Percentiles rank a stretch among this genome's conserved stretches.
phyloP scores from a whole-genome alignment of 1,140 invertebrate genomes.

The Drosophila mayri region DNA sequence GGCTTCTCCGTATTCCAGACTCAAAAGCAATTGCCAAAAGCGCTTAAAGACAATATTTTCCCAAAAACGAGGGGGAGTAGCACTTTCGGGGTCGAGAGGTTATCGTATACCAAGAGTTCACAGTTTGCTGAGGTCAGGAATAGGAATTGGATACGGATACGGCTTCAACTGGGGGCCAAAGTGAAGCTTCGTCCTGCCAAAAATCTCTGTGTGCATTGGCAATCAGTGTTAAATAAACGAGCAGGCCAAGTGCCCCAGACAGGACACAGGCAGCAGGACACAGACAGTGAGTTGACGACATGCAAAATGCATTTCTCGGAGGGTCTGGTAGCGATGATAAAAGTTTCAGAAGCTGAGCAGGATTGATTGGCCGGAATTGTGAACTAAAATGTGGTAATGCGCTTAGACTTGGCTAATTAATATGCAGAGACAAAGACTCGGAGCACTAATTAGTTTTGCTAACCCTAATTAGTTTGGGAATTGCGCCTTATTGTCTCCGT shows the following conservation, averaged over 20 bases:
- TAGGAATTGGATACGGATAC: conserved; percentile 12
- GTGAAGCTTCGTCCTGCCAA: conserved; percentile 42
- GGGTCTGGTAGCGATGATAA: conserved; percentile 43
- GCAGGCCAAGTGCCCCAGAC: conserved; percentile 38
- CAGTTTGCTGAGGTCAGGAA: conserved; percentile 62
- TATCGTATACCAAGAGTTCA: conserved; percentile 58
- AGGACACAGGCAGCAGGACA: not conserved
- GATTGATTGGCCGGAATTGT: conserved; percentile 59
- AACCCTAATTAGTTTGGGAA: conserved; percentile 54
- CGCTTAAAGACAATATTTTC: conserved; percentile 58
- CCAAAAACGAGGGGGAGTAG: conserved; percentile 1
- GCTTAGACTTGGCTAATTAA: conserved; percentile 39
- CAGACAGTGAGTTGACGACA: conserved; percentile 43
- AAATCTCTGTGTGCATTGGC: conserved; percentile 78
- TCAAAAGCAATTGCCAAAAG: conserved; percentile 44
- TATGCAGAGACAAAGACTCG: conserved; percentile 23
- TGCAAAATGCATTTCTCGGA: conserved; percentile 54
- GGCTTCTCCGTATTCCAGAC: conserved; percentile 14
- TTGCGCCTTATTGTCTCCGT: conserved; percentile 14
- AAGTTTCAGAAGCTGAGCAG: conserved; percentile 54
- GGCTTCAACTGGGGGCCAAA: conserved; percentile 4
- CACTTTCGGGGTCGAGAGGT: conserved; percentile 28
- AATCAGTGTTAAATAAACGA: conserved; percentile 83
- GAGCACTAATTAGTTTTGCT: conserved; percentile 58
- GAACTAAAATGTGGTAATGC: conserved; percentile 21